Evolutionary conservation across 2,113 vertebrate genomes (phyloP).

Genomic region (Cyprinodon variegatus): DNA sequence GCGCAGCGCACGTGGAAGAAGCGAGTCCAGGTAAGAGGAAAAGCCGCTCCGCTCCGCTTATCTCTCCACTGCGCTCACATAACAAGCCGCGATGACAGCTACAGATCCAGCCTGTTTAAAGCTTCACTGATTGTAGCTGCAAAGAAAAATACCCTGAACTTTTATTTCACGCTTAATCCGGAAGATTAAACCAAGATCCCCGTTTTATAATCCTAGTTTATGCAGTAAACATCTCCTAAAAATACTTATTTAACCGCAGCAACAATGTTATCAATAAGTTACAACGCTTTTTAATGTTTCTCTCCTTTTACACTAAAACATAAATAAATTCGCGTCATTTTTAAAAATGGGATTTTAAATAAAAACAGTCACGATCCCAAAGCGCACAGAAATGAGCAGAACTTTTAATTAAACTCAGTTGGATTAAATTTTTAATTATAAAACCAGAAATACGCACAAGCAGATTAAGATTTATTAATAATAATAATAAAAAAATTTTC

Average conservation of each 20-base stretch:
- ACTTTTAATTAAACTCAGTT: neutral
- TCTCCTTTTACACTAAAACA: neutral
- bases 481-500: too few species aligned
- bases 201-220: neutral
- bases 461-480: neutral
- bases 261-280: neutral
- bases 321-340: neutral
- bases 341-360: neutral
- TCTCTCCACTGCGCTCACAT: conserved; percentile 3
- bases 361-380: neutral
- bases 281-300: neutral
- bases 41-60: conserved; percentile 24
- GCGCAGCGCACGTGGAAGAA: conserved; percentile 22
- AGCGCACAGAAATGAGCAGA: neutral
- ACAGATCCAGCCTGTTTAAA: conserved; percentile 17
- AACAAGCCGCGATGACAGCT: conserved; percentile 40
- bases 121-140: conserved; percentile 22
- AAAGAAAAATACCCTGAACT: neutral
- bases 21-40: conserved; percentile 55
- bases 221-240: neutral
- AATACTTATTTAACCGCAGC: neutral
- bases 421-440: too few species aligned
- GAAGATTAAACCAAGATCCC: neutral
- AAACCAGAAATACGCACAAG: too few species aligned
- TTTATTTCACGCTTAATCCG: neutral